Base-by-base conservation (phyloP, 2,797 vertebrate species). In the Buceros bicornis region DNA sequence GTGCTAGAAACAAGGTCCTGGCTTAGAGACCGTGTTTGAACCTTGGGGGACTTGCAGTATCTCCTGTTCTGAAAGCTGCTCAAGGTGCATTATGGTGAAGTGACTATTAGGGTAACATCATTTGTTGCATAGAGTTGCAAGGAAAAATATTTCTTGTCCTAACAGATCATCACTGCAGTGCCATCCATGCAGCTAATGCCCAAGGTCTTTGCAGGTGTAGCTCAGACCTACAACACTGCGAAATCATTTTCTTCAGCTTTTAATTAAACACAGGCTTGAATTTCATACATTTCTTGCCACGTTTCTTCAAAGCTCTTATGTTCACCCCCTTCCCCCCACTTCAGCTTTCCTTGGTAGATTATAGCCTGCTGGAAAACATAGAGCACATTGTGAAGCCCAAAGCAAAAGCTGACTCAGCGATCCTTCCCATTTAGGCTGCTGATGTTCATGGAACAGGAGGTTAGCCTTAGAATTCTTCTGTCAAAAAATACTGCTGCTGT, bases 391-490 rank as follows among this genome's bases (percentile, higher is more conserved):
- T 96, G 77, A 87, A 93, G 77, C 53, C 73, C 60, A 71, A 20
- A 82, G 80, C 43, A 66, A 88, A 78, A 95, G 96, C 93, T 95
- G 95, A 96, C 85, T 95, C 93, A 82, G 93, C 71, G 0, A 6
- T 92, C 80, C 40, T 95, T 86, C 58, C 54, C 21, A 15, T 84
- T 89, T 50, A 69, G 43, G 40, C 95, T 67, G 58, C 79, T 5
- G n/a, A 90, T 88, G 66, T 57, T 94, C 37, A 5, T 73, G 82
- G 80, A 96, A 90, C 60, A 82, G 80, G 85, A 95, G 91, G 85
- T 96, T 96, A 76, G 77, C 80, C 81, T 96, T 91, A 87, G 80
- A 93, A 93, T 83, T 43, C 58, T 86, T 50, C 61, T 96, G 94
- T 91, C 91, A 94, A 86, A 91, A 95, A 91, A 79, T 64, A 60